These are phyloP conservation scores for Podarcis raffonei DNA, from an alignment of 2,113 vertebrate species.

Conservation along the genomic window DNA sequence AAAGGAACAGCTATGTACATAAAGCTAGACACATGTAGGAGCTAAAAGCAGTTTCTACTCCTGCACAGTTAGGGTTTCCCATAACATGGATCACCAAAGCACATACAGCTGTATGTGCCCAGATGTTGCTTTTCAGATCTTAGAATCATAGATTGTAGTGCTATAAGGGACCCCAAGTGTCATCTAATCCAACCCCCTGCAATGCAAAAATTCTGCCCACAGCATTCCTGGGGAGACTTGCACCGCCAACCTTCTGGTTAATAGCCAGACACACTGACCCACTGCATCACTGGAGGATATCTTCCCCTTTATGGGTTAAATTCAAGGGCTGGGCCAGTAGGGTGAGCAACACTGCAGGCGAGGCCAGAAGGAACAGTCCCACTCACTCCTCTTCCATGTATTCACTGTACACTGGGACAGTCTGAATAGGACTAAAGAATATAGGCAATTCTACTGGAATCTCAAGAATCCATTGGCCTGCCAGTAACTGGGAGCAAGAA, in stretches of 20 bases:
- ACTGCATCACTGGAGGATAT: too few relatives aligned
- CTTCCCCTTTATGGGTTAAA: background rate
- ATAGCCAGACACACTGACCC: too few relatives aligned
- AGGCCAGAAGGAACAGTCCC: background rate
- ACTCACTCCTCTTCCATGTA: background rate
- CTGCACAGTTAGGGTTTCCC: background rate
- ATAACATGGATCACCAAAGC: too few relatives aligned
- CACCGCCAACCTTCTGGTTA: too few relatives aligned
- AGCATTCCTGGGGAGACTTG: too few relatives aligned
- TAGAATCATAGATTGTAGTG: too few relatives aligned
- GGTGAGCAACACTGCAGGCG: background rate
- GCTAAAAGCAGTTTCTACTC: background rate
- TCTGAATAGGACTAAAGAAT: background rate
- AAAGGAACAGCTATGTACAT: background rate
- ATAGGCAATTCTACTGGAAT: background rate
- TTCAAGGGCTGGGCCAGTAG: background rate
- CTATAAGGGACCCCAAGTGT: too few relatives aligned
- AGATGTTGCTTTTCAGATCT: too few relatives aligned
- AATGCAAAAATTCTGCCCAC: too few relatives aligned
- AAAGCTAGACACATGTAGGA: background rate
- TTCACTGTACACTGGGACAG: background rate
- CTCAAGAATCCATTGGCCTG: background rate
- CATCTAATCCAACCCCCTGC: too few relatives aligned
- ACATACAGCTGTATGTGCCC: too few relatives aligned
- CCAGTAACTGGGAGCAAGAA: background rate